Percentiles rank a stretch among this genome's conserved stretches.
Evolutionary conservation across 2,797 vertebrate species (phyloP).

Genomic region (Bufotes viridis): DNA sequence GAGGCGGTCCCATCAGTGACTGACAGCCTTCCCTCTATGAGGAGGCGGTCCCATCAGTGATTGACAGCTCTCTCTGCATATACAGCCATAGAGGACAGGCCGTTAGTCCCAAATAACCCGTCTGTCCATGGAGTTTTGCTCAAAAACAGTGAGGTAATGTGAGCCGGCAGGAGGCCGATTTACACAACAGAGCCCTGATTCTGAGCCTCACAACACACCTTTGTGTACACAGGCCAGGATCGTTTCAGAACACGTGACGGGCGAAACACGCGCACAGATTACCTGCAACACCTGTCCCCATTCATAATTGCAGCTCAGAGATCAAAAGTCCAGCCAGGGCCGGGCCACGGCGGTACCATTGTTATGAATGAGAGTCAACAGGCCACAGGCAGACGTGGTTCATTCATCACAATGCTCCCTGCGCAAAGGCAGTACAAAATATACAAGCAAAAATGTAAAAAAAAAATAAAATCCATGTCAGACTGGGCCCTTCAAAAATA

Average conservation of each 20-base stretch:
- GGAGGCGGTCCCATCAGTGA: no score
- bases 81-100: no score
- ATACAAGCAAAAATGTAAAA: background rate
- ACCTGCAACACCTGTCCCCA: slow-evolving; percentile 12
- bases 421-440: background rate
- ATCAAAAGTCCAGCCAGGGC: background rate
- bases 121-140: background rate
- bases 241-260: slow-evolving; percentile 20
- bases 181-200: background rate
- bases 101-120: background rate
- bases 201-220: slow-evolving; percentile 31
- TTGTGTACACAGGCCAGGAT: slow-evolving; percentile 27
- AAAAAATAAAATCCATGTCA: background rate
- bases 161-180: background rate
- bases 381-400: background rate
- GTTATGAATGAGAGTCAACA: slow-evolving; percentile 7
- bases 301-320: background rate
- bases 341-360: no score
- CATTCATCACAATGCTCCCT: slow-evolving; percentile 16
- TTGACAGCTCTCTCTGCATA: no score
- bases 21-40: no score
- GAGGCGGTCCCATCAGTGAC: no score
- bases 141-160: slow-evolving; percentile 18
- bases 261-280: background rate
- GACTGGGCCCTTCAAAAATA: background rate